Evolutionary conservation across 2,888 invertebrate genomes (phyloP), one percentile per base, ranked within the genome.

Genomic region (Tenthredo distinguenda): DNA sequence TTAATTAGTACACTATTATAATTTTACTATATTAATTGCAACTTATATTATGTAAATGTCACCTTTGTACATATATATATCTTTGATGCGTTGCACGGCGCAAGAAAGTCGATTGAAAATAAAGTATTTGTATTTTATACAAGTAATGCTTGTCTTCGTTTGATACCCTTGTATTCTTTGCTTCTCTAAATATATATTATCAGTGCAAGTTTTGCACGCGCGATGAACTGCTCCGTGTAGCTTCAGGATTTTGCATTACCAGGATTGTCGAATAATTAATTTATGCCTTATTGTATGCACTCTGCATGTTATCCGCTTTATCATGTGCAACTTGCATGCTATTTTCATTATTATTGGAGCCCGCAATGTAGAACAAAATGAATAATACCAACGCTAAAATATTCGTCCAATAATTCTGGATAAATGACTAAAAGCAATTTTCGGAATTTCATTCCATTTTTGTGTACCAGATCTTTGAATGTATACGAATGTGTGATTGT

Each of bases 51-150:
- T 89, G 88, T 90, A 89, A 90, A 90, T 90, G 89, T 86, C 87
- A 88, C 87, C 87, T 88, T 87, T 92, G 92, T 92, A 91, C 87
- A 91, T 91, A 91, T 88, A 84, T 55, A 71, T 71, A 72, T 72
- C 40, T 87, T 85, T 88, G 15, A 40, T 88, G 91, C 89, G 89
- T 86, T 86, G 82, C 87, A 85, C 50, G 87, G 86, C 89, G 90
- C 90, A 90, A 83, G 68, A 68, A 88, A 88, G 88, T 89, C 92
- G 91, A 91, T 91, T 90, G 89, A 90, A 90, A 92, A 93, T 93
- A 92, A 93, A 93, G 91, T 92, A 92, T 92, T 93, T 89, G 90
- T 92, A 91, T 93, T 93, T 92, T 91, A 92, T 91, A 92, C 90
- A 91, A 91, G 43, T 21, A 37, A 62, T 40, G 18, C 4, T 21